Conservation (phyloP, 1,140 invertebrate genomes). For the Drepana arcuata region DNA sequence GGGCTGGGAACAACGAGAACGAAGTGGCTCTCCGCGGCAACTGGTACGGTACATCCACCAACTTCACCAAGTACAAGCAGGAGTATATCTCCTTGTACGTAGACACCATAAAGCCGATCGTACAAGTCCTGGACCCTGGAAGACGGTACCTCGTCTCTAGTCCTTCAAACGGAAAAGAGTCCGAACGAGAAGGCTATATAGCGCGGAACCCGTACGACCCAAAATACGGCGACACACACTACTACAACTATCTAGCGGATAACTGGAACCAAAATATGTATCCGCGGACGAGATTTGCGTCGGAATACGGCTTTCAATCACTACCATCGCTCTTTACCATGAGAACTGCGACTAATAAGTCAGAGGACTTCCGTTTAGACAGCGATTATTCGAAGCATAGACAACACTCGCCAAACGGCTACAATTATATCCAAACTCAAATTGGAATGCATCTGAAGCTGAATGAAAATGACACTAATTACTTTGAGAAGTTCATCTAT, state of each 20-base stretch:
- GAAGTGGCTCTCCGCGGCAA: conserved; percentile 89
- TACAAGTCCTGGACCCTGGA: conserved; percentile 75
- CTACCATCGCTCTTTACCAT: conserved; percentile 81
- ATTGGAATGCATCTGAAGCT: conserved; percentile 76
- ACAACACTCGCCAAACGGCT: conserved; percentile 86
- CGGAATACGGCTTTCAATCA: conserved; percentile 97
- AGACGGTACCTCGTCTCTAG: conserved; percentile 88
- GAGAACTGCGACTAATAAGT: conserved; percentile 66
- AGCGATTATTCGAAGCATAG: conserved; percentile 76
- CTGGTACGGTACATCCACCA: conserved; percentile 82
- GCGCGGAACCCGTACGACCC: conserved; percentile 83
- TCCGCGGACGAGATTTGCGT: conserved; percentile 88
- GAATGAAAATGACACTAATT: conserved; percentile 58
- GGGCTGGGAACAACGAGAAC: conserved; percentile 99
- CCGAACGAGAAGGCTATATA: conserved; percentile 83
- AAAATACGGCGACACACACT: conserved; percentile 94
- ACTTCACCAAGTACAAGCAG: conserved; percentile 76
- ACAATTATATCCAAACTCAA: conserved; percentile 73
- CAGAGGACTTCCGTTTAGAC: conserved; percentile 74
- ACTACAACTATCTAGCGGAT: conserved; percentile 90
- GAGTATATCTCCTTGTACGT: conserved; percentile 94
- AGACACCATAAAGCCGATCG: conserved; percentile 80
- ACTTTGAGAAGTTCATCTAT: conserved; percentile 76
- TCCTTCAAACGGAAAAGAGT: conserved; percentile 90
- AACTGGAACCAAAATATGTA: conserved; percentile 86